These are phyloP conservation scores for Drosophila eohydei DNA, from an alignment of 2,888 invertebrate genomes.

Conservation along the genomic window DNA sequence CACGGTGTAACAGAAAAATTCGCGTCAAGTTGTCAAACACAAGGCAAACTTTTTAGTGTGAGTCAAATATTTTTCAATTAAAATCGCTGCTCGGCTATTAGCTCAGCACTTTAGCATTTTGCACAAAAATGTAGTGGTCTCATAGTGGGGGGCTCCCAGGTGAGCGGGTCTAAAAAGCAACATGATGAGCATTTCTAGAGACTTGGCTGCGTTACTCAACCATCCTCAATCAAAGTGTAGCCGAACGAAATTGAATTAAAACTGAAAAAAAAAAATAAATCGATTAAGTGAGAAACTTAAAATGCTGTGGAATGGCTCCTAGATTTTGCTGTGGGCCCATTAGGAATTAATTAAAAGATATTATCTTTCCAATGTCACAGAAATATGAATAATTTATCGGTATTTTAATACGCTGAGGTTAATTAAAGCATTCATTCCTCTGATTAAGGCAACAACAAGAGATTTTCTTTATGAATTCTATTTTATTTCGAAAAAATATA, in stretches of 20 bases:
- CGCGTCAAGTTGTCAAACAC: slow-evolving; percentile 70
- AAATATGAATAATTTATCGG: not conserved
- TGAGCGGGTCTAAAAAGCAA: slow-evolving; percentile 2
- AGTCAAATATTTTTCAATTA: slow-evolving; percentile 76
- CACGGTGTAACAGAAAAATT: slow-evolving; percentile 33
- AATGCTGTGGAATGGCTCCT: slow-evolving; percentile 10
- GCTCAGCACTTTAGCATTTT: slow-evolving; percentile 68
- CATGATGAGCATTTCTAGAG: slow-evolving; percentile 35
- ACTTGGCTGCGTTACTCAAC: slow-evolving; percentile 10
- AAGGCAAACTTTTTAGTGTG: slow-evolving; percentile 49
- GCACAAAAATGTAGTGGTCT: slow-evolving; percentile 69
- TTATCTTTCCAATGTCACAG: not conserved
- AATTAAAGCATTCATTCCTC: no score
- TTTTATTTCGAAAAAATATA: no score
- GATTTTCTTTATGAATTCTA: no score
- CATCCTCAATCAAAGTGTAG: slow-evolving; percentile 26
- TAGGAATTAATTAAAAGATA: slow-evolving; percentile 9
- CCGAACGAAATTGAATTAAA: slow-evolving; percentile 40
- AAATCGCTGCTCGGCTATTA: slow-evolving; percentile 71
- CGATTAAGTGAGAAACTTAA: slow-evolving; percentile 1
- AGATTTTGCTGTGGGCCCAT: slow-evolving; percentile 7
- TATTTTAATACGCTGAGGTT: not conserved
- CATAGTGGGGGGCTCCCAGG: slow-evolving; percentile 23
- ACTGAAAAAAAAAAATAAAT: slow-evolving; percentile 1
- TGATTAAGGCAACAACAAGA: no score